These are phyloP conservation scores for Acrocephalus kingi DNA, from an alignment of 2,113 vertebrate species.

Conservation along the genomic window DNA sequence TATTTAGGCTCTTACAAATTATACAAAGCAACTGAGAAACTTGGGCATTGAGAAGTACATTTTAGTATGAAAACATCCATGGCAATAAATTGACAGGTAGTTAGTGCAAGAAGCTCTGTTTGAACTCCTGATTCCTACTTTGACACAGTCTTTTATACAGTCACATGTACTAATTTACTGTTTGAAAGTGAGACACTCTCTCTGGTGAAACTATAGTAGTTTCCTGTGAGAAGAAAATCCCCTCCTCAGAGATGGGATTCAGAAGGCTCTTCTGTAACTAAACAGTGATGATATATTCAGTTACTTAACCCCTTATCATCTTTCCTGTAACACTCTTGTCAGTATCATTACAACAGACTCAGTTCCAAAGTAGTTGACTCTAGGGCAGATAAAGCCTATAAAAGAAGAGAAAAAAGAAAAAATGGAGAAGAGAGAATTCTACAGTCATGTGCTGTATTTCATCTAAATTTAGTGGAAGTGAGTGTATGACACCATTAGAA, in stretches of 20 bases:
- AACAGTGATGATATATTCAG: background rate
- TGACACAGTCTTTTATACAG: background rate
- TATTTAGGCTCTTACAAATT: background rate
- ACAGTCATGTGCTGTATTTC: background rate
- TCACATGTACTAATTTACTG: background rate
- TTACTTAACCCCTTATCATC: background rate
- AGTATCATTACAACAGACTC: background rate
- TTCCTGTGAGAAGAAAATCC: background rate
- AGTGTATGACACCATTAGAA: slow-evolving; percentile 2
- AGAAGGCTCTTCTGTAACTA: background rate
- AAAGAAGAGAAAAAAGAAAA: background rate
- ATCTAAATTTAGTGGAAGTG: background rate
- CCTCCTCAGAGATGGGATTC: background rate
- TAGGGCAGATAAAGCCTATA: background rate
- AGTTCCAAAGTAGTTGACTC: background rate
- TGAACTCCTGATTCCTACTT: background rate
- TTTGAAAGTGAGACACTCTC: background rate
- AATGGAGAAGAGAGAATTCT: accelerated
- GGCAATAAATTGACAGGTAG: background rate
- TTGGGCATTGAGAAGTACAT: background rate
- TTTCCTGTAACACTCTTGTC: background rate
- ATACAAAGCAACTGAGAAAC: background rate
- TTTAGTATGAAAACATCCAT: background rate
- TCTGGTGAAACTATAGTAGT: background rate
- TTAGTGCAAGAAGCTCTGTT: background rate